Conservation (phyloP, 2,888 invertebrate species). For the Steinernema carpocapsae region DNA sequence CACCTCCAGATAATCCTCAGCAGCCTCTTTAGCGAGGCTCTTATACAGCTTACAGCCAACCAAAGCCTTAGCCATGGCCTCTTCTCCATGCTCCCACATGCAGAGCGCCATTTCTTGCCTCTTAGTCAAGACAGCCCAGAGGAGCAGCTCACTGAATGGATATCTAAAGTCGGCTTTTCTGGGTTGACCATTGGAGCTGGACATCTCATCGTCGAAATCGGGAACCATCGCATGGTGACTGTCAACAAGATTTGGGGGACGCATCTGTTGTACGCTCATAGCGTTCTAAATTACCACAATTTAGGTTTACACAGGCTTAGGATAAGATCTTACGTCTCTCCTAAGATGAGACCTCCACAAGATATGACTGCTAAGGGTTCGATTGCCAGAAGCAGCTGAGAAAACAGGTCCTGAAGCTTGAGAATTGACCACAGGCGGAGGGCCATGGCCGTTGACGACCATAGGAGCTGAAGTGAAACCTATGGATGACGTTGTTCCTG, state of each 20-base stretch:
- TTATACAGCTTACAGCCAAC: constrained; percentile 50
- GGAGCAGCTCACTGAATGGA: constrained; percentile 89
- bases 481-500: not conserved
- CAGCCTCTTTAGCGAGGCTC: constrained; percentile 90
- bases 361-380: not conserved
- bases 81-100: constrained; percentile 86
- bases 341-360: not conserved
- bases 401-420: not conserved
- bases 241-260: not conserved
- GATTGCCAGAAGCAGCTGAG: not conserved
- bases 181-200: not conserved
- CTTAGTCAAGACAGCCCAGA: constrained; percentile 94
- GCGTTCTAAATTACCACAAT: not conserved
- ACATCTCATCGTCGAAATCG: not conserved
- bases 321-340: not conserved
- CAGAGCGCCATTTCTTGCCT: constrained; percentile 87
- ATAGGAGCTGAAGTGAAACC: not conserved
- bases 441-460: not conserved
- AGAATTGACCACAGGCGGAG: no score
- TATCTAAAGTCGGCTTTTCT: constrained; percentile 69
- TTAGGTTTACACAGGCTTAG: not conserved
- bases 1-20: constrained; percentile 94
- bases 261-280: not conserved
- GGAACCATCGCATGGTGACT: not conserved
- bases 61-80: constrained; percentile 65